Percentiles rank a stretch among this genome's conserved stretches.
Evolutionary conservation across 2,888 invertebrate genomes (phyloP).

Genomic region (Scotopteryx bipunctaria): DNA sequence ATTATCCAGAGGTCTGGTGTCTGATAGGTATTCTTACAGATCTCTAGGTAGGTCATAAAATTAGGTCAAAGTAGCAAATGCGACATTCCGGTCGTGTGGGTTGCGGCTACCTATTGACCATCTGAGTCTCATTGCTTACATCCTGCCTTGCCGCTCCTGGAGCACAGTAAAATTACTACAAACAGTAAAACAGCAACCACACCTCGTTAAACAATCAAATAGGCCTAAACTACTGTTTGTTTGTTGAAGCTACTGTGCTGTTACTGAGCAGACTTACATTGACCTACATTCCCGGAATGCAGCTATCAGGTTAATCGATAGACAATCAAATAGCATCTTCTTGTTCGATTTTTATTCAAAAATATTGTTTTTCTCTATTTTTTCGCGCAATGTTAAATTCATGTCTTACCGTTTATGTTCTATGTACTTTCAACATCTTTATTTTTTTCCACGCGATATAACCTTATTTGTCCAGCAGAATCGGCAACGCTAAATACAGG

Average conservation of each 20-base stretch:
- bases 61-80: slow-evolving; percentile 19
- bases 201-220: too few relatives aligned
- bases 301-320: slow-evolving; percentile 66
- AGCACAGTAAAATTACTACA: slow-evolving; percentile 31
- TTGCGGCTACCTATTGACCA: slow-evolving; percentile 32
- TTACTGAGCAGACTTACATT: slow-evolving; percentile 56
- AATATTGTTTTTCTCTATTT: too few relatives aligned
- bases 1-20: too few relatives aligned
- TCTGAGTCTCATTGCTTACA: slow-evolving; percentile 62
- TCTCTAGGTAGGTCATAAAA: neutral
- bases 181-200: neutral
- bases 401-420: too few relatives aligned
- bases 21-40: too few relatives aligned
- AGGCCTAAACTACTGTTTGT: too few relatives aligned
- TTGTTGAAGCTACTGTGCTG: neutral
- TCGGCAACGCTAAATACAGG: slow-evolving; percentile 75
- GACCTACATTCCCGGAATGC: slow-evolving; percentile 67
- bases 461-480: slow-evolving; percentile 73
- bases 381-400: too few relatives aligned
- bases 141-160: slow-evolving; percentile 60
- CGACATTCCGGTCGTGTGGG: slow-evolving; percentile 43
- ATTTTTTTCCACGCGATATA: slow-evolving; percentile 72
- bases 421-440: too few relatives aligned
- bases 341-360: too few relatives aligned
- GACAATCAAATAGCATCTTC: slow-evolving; percentile 56